phyloP scores from a whole-genome alignment of 2,797 vertebrate genomes.

The Antennarius maculatus region DNA sequence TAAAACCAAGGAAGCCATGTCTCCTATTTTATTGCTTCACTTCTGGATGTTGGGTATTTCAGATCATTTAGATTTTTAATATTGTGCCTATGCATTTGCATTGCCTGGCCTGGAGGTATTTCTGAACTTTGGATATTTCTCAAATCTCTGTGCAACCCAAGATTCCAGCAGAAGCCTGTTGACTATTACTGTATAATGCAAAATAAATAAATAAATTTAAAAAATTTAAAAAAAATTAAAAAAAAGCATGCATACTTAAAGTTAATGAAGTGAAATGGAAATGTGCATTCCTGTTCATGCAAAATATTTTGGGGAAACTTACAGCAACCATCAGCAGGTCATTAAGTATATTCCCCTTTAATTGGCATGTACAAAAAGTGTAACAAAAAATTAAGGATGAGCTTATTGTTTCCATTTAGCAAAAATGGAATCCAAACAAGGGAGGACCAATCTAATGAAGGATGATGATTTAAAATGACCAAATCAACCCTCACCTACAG shows the following conservation, averaged over 20 bases:
- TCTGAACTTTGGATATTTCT: conserved; percentile 9
- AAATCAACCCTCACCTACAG: neutral
- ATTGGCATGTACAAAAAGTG: neutral
- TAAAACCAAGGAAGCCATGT: neutral
- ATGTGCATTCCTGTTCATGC: neutral
- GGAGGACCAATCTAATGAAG: no score
- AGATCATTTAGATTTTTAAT: neutral
- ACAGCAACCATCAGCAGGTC: neutral
- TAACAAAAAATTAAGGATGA: neutral
- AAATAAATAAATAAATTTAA: no score
- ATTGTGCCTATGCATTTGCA: conserved; percentile 4
- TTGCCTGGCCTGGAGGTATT: neutral
- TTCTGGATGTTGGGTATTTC: neutral
- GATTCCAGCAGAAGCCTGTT: neutral
- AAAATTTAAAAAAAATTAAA: no score
- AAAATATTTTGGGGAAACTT: no score
- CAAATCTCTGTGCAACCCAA: neutral
- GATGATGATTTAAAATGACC: neutral
- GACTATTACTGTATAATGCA: neutral
- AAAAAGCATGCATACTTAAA: no score
- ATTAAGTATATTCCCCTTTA: neutral
- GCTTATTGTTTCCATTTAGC: neutral
- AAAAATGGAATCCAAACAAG: neutral
- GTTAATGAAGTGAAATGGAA: no score
- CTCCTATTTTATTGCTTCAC: neutral